Base-by-base conservation (phyloP, 2,113 vertebrate genomes). In the Plecturocebus donacophilus region DNA sequence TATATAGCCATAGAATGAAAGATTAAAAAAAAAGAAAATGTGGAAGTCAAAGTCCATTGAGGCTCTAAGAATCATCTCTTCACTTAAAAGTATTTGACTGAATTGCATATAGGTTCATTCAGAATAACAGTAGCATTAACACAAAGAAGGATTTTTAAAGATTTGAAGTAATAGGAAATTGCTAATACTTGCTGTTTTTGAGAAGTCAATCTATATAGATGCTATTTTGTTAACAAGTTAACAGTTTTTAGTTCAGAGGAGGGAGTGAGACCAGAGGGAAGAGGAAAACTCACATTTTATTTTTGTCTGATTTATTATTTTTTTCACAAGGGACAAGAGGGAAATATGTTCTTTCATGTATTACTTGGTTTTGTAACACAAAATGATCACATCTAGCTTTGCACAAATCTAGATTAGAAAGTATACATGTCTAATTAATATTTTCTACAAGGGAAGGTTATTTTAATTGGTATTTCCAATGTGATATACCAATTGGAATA, bases 371-470 rank as follows among this genome's bases (percentile, higher is more conserved):
- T 95, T 40, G 85, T 71, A 61, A 64, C 54, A 86, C 83, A 49
- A 66, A 91, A 68, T 13, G 70, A 49, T 92, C 68, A 54, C 38
- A 61, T 49, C 38, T 89, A 81, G 68, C 12, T 58, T 81, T 80
- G 77, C 54, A 71, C 21, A 92, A 79, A 71, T 19, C 54, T 70
- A 61, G 16, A 73, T 95, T 77, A 93, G 71, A 49, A 97, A 95
- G 71, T 9, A 92, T n/a, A 54, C 13, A 27, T 81, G 83, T 76
- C 45, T 79, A 85, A 32, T 23, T n/a, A 40, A 49, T 4, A 73
- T 56, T 75, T 35, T 82, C 38, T 95, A 52, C 14, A 56, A 66
- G 27, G 11, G 3, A 79, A 85, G 6, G 35, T 25, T 47, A 86
- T 45, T 97, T 95, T 85, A 89, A 92, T 40, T 2, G 7, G 54